A percentile compares a stretch with the other conserved stretches of the same genome.
Evolutionary conservation across 2,113 vertebrate species (phyloP).

Genomic region (Psammodynastes pulverulentus): DNA sequence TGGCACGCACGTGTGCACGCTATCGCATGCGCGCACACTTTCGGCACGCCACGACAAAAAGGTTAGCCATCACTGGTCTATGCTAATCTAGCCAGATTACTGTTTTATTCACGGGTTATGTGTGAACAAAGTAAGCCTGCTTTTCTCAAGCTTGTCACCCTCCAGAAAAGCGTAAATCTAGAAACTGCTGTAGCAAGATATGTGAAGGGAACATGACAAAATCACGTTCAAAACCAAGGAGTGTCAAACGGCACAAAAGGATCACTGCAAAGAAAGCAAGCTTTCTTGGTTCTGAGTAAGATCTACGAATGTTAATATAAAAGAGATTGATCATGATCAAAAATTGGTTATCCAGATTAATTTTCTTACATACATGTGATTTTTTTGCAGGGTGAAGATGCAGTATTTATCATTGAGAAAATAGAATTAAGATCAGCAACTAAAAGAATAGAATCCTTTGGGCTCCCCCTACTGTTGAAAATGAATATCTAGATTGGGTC

Average conservation of each 20-base stretch:
- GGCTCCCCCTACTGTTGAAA: constrained; percentile 3
- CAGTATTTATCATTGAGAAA: background rate
- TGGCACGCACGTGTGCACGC: too few relatives aligned
- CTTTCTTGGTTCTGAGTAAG: background rate
- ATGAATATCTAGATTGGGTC: background rate
- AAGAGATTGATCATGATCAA: background rate
- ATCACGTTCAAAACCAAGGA: background rate
- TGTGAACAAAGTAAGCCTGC: background rate
- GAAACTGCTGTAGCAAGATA: background rate
- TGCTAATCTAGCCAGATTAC: background rate
- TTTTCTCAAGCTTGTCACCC: background rate
- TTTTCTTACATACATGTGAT: background rate
- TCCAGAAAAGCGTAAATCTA: background rate
- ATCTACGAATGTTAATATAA: background rate
- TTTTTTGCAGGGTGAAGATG: background rate
- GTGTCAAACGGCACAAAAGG: background rate
- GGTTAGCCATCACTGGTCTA: too few relatives aligned
- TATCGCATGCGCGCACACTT: too few relatives aligned
- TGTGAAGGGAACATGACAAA: background rate
- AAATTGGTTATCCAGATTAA: background rate
- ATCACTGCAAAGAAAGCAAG: background rate
- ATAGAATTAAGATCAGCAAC: background rate
- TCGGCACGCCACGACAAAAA: too few relatives aligned
- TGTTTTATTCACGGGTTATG: background rate
- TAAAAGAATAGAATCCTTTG: background rate